A percentile compares a stretch with the other conserved stretches of the same genome.
These are phyloP conservation scores for Thryonomys swinderianus DNA, from an alignment of 2,113 vertebrate genomes.

Conservation along the genomic window DNA sequence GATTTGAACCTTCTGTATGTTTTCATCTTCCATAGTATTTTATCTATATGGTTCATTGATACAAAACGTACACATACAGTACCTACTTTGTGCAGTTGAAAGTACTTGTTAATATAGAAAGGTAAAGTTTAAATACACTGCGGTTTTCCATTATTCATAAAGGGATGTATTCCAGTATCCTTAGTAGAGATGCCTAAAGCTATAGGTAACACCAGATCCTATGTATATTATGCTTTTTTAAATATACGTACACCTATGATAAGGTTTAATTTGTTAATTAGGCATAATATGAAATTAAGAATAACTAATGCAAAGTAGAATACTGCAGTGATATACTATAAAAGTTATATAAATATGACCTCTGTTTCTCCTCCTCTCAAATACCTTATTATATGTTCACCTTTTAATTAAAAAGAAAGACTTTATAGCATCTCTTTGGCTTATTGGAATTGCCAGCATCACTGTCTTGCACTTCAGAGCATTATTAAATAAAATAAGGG, in stretches of 20 bases:
- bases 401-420: background rate
- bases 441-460: background rate
- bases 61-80: background rate
- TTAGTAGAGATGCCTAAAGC: background rate
- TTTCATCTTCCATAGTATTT: background rate
- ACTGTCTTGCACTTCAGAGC: background rate
- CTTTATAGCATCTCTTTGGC: background rate
- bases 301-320: background rate
- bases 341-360: background rate
- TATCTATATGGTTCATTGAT: background rate
- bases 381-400: background rate
- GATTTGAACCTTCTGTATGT: background rate
- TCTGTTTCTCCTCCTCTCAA: background rate
- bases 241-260: background rate
- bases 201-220: background rate
- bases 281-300: background rate
- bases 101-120: background rate
- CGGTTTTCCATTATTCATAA: background rate
- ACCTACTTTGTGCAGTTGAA: conserved; percentile 33
- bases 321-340: background rate
- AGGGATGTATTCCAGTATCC: background rate
- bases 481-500: background rate
- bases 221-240: background rate
- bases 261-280: background rate
- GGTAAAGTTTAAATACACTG: background rate